These are phyloP conservation scores for Panonychus citri DNA, from an alignment of 1,140 invertebrate species.

Conservation along the genomic window DNA sequence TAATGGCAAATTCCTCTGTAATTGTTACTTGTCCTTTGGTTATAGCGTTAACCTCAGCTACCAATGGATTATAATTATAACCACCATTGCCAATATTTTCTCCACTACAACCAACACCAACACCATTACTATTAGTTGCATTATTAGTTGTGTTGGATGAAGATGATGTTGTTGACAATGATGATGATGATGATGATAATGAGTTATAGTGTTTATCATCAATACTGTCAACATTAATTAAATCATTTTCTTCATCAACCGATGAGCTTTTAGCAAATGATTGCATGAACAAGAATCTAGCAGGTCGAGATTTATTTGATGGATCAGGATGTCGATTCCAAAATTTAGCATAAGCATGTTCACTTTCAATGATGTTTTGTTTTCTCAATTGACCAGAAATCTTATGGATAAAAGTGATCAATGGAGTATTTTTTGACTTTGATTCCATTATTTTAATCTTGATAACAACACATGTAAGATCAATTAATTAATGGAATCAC, in stretches of 20 bases:
- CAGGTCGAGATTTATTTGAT: constrained; percentile 33
- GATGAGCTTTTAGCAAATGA: constrained; percentile 17
- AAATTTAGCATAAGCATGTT: constrained; percentile 42
- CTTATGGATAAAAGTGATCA: constrained; percentile 10
- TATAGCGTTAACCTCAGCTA: neutral
- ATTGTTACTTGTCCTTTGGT: neutral
- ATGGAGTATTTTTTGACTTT: too few species aligned
- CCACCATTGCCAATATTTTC: too few species aligned
- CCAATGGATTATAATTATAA: constrained; percentile 5
- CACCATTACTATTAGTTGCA: too few species aligned
- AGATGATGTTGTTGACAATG: too few species aligned
- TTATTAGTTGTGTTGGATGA: too few species aligned
- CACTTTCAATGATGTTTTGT: constrained; percentile 23
- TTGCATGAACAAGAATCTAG: constrained; percentile 25
- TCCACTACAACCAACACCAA: too few species aligned
- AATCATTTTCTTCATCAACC: neutral
- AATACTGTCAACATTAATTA: constrained; percentile 1
- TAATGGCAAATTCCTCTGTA: neutral
- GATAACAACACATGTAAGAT: too few species aligned
- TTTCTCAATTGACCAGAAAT: constrained; percentile 16
- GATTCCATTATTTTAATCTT: too few species aligned
- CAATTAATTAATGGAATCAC: too few species aligned
- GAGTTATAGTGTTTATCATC: too few species aligned
- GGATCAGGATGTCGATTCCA: constrained; percentile 43
- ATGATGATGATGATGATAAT: too few species aligned